phyloP scores from a whole-genome alignment of 2,797 vertebrate genomes.

The Enteromius fasciolatus region DNA sequence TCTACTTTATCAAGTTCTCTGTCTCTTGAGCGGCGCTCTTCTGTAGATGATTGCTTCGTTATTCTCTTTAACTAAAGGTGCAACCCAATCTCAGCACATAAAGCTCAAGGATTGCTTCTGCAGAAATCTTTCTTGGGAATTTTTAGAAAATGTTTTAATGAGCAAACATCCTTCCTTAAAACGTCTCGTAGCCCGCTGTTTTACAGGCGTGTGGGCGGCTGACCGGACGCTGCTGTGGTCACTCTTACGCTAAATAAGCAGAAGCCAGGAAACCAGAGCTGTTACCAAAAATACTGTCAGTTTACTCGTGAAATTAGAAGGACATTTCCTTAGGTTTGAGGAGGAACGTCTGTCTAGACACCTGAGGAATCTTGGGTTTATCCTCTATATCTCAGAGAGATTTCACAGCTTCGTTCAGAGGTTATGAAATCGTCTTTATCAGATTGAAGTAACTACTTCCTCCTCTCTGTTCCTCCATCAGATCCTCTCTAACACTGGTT shows the following conservation, averaged over 20 bases:
- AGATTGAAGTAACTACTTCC: background rate
- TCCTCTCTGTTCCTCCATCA: background rate
- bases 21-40: background rate
- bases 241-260: background rate
- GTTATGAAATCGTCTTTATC: background rate
- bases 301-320: background rate
- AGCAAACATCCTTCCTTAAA: background rate
- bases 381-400: background rate
- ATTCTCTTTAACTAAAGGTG: background rate
- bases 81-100: background rate
- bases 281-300: background rate
- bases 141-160: background rate
- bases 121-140: background rate
- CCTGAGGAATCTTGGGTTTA: background rate
- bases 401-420: conserved; percentile 6
- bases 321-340: background rate
- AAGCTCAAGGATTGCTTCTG: background rate
- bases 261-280: background rate
- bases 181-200: background rate
- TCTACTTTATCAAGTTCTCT: too few species aligned
- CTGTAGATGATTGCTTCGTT: background rate
- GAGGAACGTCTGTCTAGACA: background rate
- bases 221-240: background rate
- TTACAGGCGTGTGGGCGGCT: background rate
- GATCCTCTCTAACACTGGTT: background rate